Base-by-base conservation (phyloP, 2,113 vertebrate species). In the Centrocercus urophasianus region DNA sequence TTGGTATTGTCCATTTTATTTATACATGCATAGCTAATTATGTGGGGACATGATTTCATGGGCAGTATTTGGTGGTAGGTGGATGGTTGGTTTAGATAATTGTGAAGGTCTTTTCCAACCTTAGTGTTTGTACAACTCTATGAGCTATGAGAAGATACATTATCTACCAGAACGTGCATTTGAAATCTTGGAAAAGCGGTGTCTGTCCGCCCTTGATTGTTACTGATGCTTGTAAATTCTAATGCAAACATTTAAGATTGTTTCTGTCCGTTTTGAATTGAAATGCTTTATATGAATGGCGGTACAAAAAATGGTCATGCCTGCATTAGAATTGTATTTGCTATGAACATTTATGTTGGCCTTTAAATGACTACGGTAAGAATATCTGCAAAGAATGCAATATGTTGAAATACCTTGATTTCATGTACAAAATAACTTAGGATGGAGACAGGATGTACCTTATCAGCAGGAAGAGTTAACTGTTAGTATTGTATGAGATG, bases 1-100 rank as follows among this genome's bases (percentile, higher is more conserved):
- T 93, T 96, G 85, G 57, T 89, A 90, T 95, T 82, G 85, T 96
- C 80, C 19, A 93, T 97, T 97, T 95, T 93, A 94, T 96, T 95
- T 73, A 90, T 78, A 81, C 14, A 32, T 75, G 75, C 45, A 24
- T 30, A 30, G 27, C 52, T 54, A 54, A 54, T 27, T 54, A 54
- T 5, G 8, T 17, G 10, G 27, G 15, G 52, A 16, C 27, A 16
- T 30, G 15, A 9, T 17, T 54, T 54, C 28, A 15, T 54, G 52
- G 52, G 52, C 27, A 17, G 3, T 54, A 30, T 54, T 30, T 28
- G 27, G 52, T 54, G 52, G 52, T 54, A 16, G 27, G 27, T 54
- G 52, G 9, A 15, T 30, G 52, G 52, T 30, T 54, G 52, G 52
- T 54, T 28, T 54, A 54, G 52, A 28, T 50, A 25, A 14, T 25